Evolutionary conservation across 2,888 invertebrate genomes (phyloP).

Genomic region (Cloeon dipterum): DNA sequence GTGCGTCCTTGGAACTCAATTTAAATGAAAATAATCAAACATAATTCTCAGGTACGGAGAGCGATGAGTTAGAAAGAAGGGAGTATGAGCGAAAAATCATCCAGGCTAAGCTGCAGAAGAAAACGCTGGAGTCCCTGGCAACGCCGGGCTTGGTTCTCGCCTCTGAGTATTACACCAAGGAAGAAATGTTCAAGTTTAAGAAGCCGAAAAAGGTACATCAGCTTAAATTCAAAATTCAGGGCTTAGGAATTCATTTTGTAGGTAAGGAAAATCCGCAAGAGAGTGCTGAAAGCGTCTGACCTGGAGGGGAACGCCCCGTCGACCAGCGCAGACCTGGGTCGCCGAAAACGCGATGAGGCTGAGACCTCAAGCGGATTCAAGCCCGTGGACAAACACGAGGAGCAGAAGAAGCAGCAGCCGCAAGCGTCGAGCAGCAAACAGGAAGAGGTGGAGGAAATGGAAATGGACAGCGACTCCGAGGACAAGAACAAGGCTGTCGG

Average conservation of each 20-base stretch:
- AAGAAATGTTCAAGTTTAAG: slow-evolving; percentile 74
- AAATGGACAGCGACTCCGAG: slow-evolving; percentile 23
- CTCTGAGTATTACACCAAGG: slow-evolving; percentile 67
- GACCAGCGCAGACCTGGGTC: neutral
- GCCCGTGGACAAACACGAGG: slow-evolving; percentile 11
- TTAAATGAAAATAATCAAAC: slow-evolving; percentile 11
- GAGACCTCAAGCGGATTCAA: neutral
- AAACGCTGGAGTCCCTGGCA: slow-evolving; percentile 49
- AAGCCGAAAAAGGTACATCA: slow-evolving; percentile 47
- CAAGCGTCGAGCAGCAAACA: neutral
- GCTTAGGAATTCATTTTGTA: slow-evolving; percentile 9
- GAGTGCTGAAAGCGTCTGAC: slow-evolving; percentile 46
- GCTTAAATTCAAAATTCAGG: neutral
- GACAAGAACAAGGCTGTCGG: no score
- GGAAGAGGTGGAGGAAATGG: slow-evolving; percentile 23
- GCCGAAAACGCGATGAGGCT: slow-evolving; percentile 1
- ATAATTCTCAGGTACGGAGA: slow-evolving; percentile 12
- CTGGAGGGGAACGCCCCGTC: slow-evolving; percentile 18
- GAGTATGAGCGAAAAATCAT: slow-evolving; percentile 11
- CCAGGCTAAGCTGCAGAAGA: slow-evolving; percentile 34
- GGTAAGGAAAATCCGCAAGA: slow-evolving; percentile 37
- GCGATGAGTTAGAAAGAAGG: slow-evolving; percentile 9
- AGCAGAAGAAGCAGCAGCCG: slow-evolving; percentile 13
- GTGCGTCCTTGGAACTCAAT: no score
- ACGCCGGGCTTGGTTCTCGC: slow-evolving; percentile 46